Evolutionary conservation across 1,140 invertebrate species (phyloP).

Genomic region (Bombus picipes): DNA sequence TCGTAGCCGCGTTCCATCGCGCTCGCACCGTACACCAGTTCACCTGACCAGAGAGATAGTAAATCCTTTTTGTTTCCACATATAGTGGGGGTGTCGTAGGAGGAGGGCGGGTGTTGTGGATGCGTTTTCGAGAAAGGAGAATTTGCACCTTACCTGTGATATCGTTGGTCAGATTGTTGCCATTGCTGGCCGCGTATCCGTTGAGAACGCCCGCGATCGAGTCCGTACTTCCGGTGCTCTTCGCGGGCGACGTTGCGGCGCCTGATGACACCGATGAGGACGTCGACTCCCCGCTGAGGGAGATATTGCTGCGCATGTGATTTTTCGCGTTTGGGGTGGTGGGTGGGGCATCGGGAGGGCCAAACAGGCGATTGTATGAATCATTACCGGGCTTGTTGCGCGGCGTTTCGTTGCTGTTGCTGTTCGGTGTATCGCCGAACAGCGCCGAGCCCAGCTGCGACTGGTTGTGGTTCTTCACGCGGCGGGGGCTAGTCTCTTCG

Average conservation of each 20-base stretch:
- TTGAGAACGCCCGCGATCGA: constrained; percentile 71
- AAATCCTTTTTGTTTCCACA: background rate
- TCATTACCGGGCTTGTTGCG: constrained; percentile 83
- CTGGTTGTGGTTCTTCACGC: constrained; percentile 76
- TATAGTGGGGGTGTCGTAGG: background rate
- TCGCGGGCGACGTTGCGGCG: constrained; percentile 67
- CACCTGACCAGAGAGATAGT: constrained; percentile 38
- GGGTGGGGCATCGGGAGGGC: constrained; percentile 79
- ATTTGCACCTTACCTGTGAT: constrained; percentile 76
- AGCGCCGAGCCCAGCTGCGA: constrained; percentile 79
- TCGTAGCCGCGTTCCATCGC: constrained; percentile 43
- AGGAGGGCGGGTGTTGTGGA: constrained; percentile 2
- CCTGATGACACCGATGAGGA: constrained; percentile 49
- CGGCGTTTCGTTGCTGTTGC: constrained; percentile 69
- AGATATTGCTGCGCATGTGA: constrained; percentile 80
- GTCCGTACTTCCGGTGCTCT: constrained; percentile 76
- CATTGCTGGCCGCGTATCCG: constrained; percentile 72
- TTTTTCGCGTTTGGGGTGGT: constrained; percentile 80
- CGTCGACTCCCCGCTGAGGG: constrained; percentile 70
- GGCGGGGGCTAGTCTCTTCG: constrained; percentile 77
- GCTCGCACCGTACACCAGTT: constrained; percentile 47
- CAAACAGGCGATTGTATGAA: constrained; percentile 83
- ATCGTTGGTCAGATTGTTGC: constrained; percentile 73
- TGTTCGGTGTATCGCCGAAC: constrained; percentile 73
- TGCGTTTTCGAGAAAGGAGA: constrained; percentile 2